These are phyloP conservation scores for Haliclystus octoradiatus DNA, from an alignment of 30 jellyfish, hydroid and myxozoan species.

Conservation along the genomic window DNA sequence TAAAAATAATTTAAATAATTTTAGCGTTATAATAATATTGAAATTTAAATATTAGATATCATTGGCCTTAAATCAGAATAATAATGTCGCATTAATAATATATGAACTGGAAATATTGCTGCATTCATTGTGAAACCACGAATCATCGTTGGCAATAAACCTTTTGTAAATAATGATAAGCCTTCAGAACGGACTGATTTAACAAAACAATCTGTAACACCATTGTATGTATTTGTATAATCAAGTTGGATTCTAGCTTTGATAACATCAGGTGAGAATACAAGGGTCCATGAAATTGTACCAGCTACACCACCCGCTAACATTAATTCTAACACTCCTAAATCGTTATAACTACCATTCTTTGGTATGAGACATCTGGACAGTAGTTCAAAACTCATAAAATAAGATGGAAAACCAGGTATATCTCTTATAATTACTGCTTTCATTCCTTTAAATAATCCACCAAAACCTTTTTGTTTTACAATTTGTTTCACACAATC, in stretches of 20 bases:
- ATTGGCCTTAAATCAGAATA: background rate
- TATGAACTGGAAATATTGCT: conserved; percentile 68
- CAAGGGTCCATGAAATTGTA: conserved; percentile 77
- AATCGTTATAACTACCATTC: conserved; percentile 3
- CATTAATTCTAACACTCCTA: conserved; percentile 51
- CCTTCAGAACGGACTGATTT: conserved; percentile 54
- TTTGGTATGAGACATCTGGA: conserved; percentile 23
- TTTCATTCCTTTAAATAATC: conserved; percentile 58
- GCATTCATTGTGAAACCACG: conserved; percentile 94
- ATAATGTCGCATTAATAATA: conserved; percentile 41
- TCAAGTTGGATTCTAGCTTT: conserved; percentile 86
- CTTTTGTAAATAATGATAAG: conserved; percentile 46
- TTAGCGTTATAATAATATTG: no score
- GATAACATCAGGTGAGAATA: conserved; percentile 77
- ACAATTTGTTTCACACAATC: conserved; percentile 55
- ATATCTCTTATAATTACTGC: conserved; percentile 69
- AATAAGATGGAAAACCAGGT: conserved; percentile 65
- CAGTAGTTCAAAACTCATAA: conserved; percentile 33
- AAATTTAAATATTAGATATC: no score
- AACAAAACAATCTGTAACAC: conserved; percentile 53
- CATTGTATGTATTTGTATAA: conserved; percentile 24
- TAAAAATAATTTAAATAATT: no score
- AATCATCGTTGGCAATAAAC: conserved; percentile 63
- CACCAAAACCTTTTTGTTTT: conserved; percentile 40
- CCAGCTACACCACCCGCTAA: conserved; percentile 95